Conservation (phyloP, 2,797 vertebrate genomes). For the Argentina silus region DNA sequence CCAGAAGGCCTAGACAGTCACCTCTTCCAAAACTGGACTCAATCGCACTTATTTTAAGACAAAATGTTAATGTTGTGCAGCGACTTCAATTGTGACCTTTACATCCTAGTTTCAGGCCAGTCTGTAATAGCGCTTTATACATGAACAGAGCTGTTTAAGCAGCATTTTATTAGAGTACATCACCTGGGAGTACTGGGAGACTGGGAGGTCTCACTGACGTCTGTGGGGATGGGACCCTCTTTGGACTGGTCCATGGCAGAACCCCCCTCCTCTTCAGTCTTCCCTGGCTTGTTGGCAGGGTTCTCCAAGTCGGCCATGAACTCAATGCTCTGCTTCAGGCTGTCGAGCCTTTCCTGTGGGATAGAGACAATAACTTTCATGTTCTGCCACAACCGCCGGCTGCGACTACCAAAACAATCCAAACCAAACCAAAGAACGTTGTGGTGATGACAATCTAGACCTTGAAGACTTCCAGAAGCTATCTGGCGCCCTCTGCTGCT, state of each 20-base stretch:
- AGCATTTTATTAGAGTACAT: conserved; percentile 3
- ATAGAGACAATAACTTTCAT: not conserved
- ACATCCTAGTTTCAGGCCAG: not conserved
- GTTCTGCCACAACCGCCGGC: not conserved
- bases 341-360: conserved; percentile 91
- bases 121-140: not conserved
- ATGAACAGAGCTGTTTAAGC: not conserved
- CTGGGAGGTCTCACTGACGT: conserved; percentile 79
- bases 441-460: not conserved
- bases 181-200: conserved; percentile 83
- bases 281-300: conserved; percentile 77
- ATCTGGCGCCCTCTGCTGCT: conserved; percentile 68
- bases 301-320: conserved; percentile 95
- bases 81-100: too few relatives aligned
- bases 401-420: too few relatives aligned
- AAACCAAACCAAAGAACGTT: not conserved
- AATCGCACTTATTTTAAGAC: too few relatives aligned
- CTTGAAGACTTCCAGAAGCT: not conserved
- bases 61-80: too few relatives aligned
- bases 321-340: conserved; percentile 95
- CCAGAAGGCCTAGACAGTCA: too few relatives aligned
- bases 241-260: conserved; percentile 67
- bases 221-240: conserved; percentile 69
- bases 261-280: conserved; percentile 75
- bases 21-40: too few relatives aligned